Evolutionary conservation across 2,797 vertebrate species (phyloP).

Genomic region (Oceanodroma leucorhoa): DNA sequence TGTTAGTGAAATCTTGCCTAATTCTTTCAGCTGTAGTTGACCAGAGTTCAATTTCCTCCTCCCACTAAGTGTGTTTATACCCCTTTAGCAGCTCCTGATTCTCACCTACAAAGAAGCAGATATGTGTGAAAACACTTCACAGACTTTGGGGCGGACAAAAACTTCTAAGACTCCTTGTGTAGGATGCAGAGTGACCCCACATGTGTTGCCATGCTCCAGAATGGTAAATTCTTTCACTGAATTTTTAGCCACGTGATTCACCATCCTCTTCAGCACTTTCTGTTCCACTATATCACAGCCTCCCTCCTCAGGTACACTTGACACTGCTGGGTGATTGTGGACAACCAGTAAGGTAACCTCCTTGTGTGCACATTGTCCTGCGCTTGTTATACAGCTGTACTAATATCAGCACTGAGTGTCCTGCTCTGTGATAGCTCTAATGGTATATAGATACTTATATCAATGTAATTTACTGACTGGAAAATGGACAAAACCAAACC

Average conservation of each 20-base stretch:
- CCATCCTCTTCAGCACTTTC: neutral
- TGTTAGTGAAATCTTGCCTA: neutral
- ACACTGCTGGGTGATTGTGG: neutral
- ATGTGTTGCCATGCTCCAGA: rapidly evolving
- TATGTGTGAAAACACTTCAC: neutral
- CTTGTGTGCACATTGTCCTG: neutral
- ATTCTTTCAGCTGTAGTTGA: neutral
- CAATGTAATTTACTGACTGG: neutral
- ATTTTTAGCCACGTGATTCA: neutral
- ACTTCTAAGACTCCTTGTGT: neutral
- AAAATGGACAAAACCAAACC: neutral
- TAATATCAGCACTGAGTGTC: neutral
- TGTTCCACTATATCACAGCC: neutral
- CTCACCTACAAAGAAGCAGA: neutral
- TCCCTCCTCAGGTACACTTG: neutral
- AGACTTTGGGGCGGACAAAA: neutral
- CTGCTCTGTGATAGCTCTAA: neutral
- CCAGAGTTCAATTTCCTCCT: neutral
- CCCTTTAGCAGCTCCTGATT: neutral
- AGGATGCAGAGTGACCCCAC: neutral
- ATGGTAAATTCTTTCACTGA: neutral
- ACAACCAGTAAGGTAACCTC: neutral
- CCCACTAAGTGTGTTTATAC: neutral
- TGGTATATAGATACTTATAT: too few species aligned
- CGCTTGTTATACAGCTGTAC: neutral